Percentiles rank a stretch among this genome's conserved stretches.
These are phyloP conservation scores for Lophochroa leadbeateri DNA, from an alignment of 2,113 vertebrate genomes.

Conservation along the genomic window DNA sequence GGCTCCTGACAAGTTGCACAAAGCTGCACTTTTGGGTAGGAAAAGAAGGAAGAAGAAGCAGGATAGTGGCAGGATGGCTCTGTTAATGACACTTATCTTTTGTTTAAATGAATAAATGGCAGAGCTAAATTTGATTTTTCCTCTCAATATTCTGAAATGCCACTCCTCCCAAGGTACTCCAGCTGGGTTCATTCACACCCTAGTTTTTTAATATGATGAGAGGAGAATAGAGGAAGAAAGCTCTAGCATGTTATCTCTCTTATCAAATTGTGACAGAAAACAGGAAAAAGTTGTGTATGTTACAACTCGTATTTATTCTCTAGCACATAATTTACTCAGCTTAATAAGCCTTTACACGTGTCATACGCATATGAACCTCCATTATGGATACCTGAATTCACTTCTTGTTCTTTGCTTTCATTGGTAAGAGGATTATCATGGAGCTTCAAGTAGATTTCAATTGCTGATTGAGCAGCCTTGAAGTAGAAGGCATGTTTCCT, in stretches of 20 bases:
- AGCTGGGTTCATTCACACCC: neutral
- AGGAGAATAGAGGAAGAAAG: neutral
- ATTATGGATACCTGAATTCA: slow-evolving; percentile 77
- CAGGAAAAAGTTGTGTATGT: neutral
- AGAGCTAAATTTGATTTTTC: neutral
- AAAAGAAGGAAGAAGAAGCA: too few species aligned
- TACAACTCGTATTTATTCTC: neutral
- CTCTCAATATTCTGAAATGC: neutral
- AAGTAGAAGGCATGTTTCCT: slow-evolving; percentile 82
- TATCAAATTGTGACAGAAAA: neutral
- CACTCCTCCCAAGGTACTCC: neutral
- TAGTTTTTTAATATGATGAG: neutral
- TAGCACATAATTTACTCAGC: neutral
- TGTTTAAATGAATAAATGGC: neutral
- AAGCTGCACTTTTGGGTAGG: too few species aligned
- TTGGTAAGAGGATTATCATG: slow-evolving; percentile 79
- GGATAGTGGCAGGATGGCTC: too few species aligned
- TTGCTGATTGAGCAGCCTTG: slow-evolving; percentile 79
- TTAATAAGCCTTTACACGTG: neutral
- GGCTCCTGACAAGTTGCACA: too few species aligned
- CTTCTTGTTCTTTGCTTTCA: slow-evolving; percentile 83
- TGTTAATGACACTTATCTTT: neutral
- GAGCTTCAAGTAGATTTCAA: slow-evolving; percentile 83
- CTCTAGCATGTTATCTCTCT: neutral
- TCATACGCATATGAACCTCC: neutral